Base-by-base conservation (phyloP, 2,797 vertebrate genomes). In the Lerista edwardsae region DNA sequence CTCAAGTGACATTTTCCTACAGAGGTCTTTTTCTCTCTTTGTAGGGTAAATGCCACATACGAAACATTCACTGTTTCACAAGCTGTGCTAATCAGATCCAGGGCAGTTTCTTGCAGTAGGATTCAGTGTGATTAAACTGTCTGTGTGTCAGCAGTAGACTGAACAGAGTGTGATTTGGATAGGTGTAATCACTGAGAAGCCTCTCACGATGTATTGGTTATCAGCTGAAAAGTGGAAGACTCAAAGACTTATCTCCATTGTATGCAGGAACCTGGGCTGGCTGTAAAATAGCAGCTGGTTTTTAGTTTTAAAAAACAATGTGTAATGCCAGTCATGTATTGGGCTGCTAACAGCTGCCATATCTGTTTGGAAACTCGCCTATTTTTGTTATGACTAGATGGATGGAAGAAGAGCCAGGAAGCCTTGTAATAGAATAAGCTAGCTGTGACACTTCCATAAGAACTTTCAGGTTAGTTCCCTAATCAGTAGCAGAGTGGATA, bases 401-500 rank as follows among this genome's bases (percentile, higher is more conserved):
- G 9, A 71, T 68, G 79, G 75, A 88, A 85, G 86, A 69, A 59
- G 84, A 87, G 21, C 61, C 84, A 84, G 82, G 87, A 90, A 92
- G 80, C 68, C 72, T 74, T 88, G 79, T 82, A 86, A 89, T 91
- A 90, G 87, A 91, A 84, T 86, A 92, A 74, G 68, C 19, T 31
- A 47, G 90, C 89, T 93, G 83, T 93, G 93, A 95, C 92, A 93
- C 81, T 89, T 92, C 93, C 89, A 85, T 82, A 89, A 88, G 90
- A 91, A 87, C 93, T 93, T 90, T 96, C 93, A 89, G 83, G 90
- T 93, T 93, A 74, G 92, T 94, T 88, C 71, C 93, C 86, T 94
- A 92, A 94, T 94, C 96, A 96, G 97, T 97, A 97, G 96, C 95
- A 96, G 96, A 97, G 96, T 97, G 95, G 96, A 96, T 96, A 96